Percentiles rank a stretch among this genome's conserved stretches.
phyloP scores from a whole-genome alignment of 2,888 invertebrate genomes.

The Trachelus iudaicus region DNA sequence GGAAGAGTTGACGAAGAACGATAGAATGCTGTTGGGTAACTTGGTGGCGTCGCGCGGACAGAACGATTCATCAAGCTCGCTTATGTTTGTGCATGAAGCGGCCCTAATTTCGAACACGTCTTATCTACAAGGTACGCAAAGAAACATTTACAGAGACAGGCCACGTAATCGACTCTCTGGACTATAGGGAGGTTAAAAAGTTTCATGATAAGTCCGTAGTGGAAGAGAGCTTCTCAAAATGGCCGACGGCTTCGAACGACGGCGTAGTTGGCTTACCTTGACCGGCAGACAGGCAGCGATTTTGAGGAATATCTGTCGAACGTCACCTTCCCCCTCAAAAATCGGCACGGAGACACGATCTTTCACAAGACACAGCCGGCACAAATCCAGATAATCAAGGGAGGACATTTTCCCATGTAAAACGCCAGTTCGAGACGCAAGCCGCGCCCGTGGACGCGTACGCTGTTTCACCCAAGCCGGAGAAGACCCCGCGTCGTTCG shows the following conservation, averaged over 20 bases:
- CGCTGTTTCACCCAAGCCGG: constrained; percentile 45
- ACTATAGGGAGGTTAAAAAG: not conserved
- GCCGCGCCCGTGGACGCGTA: constrained; percentile 59
- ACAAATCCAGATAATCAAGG: constrained; percentile 62
- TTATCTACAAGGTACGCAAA: not conserved
- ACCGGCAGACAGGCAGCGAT: constrained; percentile 79
- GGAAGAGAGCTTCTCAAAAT: constrained; percentile 45
- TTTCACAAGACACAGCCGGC: constrained; percentile 65
- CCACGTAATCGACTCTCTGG: not conserved
- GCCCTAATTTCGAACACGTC: not conserved
- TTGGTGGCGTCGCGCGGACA: not conserved
- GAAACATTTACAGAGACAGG: not conserved
- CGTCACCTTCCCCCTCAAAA: constrained; percentile 76
- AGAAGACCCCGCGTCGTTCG: constrained; percentile 41
- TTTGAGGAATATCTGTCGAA: constrained; percentile 73
- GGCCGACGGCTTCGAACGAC: constrained; percentile 46
- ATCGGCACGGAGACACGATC: constrained; percentile 75
- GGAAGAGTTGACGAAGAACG: not conserved
- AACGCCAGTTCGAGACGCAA: constrained; percentile 57
- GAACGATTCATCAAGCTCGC: not conserved
- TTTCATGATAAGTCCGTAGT: not conserved
- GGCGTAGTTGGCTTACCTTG: constrained; percentile 71
- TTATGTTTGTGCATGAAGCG: not conserved
- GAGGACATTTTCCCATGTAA: constrained; percentile 59
- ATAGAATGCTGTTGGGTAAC: not conserved